Base-by-base conservation (phyloP, 2,113 vertebrate genomes). In the Gambusia affinis region DNA sequence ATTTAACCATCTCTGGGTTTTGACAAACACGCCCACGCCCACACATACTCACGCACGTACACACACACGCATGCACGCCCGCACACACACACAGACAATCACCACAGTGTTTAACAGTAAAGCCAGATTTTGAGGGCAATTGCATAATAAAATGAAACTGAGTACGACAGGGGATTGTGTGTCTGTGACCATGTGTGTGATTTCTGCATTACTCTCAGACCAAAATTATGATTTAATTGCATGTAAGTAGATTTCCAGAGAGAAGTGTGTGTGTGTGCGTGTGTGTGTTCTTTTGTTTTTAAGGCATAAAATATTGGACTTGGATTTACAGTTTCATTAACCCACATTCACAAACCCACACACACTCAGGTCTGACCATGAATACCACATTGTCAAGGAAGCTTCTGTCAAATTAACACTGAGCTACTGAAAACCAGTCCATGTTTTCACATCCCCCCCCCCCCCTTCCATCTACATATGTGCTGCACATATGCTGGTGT, bases 381-480 rank as follows among this genome's bases (percentile, higher is more conserved):
- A 72, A 62, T 57, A 85, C 79, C 85, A 87, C 83, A 77, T 51
- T 75, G 81, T 84, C 70, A 85, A 67, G 44, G 60, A 64, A 79
- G 79, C 81, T 81, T 89, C 79, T 79, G 79, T 88, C 79, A 83
- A 84, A 87, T 87, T 85, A 86, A 81, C 64, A 79, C 85, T 89
- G 83, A 90, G 81, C 83, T 79, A 47, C 79, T 86, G 87, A 81
- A 88, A 87, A 86, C 37, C 28, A 81, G 79, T 78, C 73, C 72
- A 67, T 67, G 47, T 77, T 78, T 82, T 86, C 28, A 65, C 60
- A 24, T 17, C 4, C 0, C 1, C 4, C 15, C 22, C 15, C 15
- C 4, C 4, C 15, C 22, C 51, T 35, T 68, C 39, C 67, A 15
- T 82, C 60, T 47, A 47, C 17, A 19, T 47, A 47, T 47, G 44